Evolutionary conservation across 2,797 vertebrate species (phyloP).

Genomic region (Phoxinus dragarum): DNA sequence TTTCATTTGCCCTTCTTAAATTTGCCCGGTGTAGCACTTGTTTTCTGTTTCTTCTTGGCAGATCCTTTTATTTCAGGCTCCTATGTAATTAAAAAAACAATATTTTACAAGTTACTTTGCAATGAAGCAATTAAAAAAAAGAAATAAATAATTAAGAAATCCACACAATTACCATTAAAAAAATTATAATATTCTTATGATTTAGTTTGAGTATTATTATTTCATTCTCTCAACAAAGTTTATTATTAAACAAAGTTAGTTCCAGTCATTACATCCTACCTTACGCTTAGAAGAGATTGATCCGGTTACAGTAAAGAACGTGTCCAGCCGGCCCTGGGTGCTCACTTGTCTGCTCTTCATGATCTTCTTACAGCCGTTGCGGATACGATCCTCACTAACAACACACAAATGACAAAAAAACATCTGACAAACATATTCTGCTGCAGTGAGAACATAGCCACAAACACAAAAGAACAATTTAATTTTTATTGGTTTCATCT

Average conservation of each 20-base stretch:
- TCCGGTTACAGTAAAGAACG: conserved; percentile 94
- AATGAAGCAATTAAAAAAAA: no score
- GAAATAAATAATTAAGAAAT: neutral
- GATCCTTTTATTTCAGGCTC: conserved; percentile 86
- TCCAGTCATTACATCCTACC: conserved; percentile 62
- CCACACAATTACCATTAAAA: neutral
- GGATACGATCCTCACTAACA: conserved; percentile 88
- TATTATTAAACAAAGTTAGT: no score
- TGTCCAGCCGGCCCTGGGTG: conserved; percentile 93
- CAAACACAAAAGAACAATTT: neutral
- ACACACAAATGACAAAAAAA: neutral
- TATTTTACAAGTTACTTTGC: neutral
- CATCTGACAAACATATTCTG: conserved; percentile 2
- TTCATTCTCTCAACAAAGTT: neutral
- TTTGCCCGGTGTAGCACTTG: conserved; percentile 74
- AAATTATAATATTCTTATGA: no score
- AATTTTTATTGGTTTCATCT: neutral
- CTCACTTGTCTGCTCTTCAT: conserved; percentile 92
- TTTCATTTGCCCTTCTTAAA: conserved; percentile 84
- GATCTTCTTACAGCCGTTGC: conserved; percentile 89
- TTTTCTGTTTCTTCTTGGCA: conserved; percentile 91
- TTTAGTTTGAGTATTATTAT: neutral
- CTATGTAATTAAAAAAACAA: conserved; percentile 53
- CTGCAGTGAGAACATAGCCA: neutral
- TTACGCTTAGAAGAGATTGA: conserved; percentile 96